Evolutionary conservation across 92 coral and sea anemone genomes (phyloP).

Genomic region (Paramuricea clavata): DNA sequence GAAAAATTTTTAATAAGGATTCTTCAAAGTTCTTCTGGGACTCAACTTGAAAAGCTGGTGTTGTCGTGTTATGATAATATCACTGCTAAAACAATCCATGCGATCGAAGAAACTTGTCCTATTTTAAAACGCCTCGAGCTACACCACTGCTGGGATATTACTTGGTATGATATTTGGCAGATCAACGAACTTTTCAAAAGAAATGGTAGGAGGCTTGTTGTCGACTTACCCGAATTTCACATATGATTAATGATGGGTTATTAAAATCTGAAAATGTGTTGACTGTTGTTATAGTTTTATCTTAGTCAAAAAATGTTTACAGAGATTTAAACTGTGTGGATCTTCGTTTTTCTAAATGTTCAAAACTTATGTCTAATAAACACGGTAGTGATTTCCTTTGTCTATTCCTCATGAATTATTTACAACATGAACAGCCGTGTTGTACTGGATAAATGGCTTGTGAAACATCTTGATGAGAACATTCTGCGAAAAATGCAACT

Average conservation of each 20-base stretch:
- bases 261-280: too few relatives aligned
- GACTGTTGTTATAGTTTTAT: too few relatives aligned
- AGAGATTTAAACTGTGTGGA: too few relatives aligned
- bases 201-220: background rate
- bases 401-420: too few relatives aligned
- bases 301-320: too few relatives aligned
- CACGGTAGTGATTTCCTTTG: too few relatives aligned
- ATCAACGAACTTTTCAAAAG: background rate
- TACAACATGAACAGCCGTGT: too few relatives aligned
- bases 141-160: background rate
- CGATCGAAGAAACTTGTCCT: background rate
- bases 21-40: background rate
- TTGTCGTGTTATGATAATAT: conserved; percentile 16
- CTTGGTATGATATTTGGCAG: conserved; percentile 12
- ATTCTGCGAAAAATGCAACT: too few relatives aligned
- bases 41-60: background rate
- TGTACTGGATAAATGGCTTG: too few relatives aligned
- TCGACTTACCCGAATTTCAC: background rate
- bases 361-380: too few relatives aligned
- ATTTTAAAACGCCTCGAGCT: background rate
- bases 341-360: too few relatives aligned
- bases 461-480: too few relatives aligned
- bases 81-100: conserved; percentile 1
- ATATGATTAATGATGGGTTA: background rate
- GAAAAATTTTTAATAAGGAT: background rate